Conservation (phyloP, 2,797 vertebrate genomes). For the Pipistrellus pygmaeus region DNA sequence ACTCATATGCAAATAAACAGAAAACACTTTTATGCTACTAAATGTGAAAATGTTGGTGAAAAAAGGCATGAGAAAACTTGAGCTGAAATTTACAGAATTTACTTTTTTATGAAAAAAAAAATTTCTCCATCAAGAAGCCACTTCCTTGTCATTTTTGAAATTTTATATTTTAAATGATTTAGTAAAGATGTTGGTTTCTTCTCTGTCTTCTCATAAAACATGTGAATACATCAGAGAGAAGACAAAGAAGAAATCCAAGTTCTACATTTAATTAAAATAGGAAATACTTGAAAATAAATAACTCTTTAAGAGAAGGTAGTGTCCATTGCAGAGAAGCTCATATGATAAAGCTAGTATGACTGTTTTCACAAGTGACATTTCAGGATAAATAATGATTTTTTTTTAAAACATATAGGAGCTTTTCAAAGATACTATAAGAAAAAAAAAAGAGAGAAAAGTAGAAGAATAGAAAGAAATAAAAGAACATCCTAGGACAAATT, state of each 20-base stretch:
- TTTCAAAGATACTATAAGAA: background rate
- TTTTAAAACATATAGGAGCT: background rate
- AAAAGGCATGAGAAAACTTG: background rate
- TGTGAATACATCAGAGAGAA: background rate
- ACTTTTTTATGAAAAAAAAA: background rate
- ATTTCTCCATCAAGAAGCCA: background rate
- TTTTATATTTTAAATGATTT: background rate
- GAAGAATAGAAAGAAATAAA: background rate
- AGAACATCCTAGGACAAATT: background rate
- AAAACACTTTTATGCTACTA: background rate
- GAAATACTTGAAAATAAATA: background rate
- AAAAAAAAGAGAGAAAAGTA: slow-evolving; percentile 7
- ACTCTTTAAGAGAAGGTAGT: background rate
- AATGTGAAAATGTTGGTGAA: background rate
- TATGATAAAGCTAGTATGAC: background rate
- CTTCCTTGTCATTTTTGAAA: background rate
- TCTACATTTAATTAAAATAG: background rate
- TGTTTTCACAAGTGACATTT: background rate
- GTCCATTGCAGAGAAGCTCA: background rate
- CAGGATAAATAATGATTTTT: background rate
- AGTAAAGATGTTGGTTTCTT: background rate
- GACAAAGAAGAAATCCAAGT: background rate
- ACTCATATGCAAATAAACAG: background rate
- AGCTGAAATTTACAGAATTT: background rate
- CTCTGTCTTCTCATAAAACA: background rate